These are phyloP conservation scores for Palythoa heliodiscus DNA, from an alignment of 92 coral and sea anemone genomes.

Conservation along the genomic window DNA sequence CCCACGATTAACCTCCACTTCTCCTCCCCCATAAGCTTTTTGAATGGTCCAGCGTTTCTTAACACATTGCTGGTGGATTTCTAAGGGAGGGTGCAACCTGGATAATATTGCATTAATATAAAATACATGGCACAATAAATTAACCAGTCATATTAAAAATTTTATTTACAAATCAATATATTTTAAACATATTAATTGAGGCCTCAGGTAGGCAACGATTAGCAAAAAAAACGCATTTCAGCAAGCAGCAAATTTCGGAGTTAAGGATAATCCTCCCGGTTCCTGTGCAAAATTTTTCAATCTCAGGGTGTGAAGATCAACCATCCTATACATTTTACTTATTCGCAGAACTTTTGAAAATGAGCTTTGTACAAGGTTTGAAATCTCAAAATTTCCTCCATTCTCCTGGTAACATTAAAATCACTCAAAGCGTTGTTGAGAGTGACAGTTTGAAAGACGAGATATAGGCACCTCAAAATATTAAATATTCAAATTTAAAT, in stretches of 20 bases:
- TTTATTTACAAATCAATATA: constrained; percentile 50
- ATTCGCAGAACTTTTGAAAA: background rate
- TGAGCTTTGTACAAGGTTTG: constrained; percentile 24
- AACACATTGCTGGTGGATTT: too few species aligned
- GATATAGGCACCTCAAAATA: background rate
- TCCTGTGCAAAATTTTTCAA: background rate
- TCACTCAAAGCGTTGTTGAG: background rate
- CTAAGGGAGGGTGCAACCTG: too few species aligned
- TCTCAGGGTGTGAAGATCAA: background rate
- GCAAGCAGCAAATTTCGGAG: constrained; percentile 37
- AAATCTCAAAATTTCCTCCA: background rate
- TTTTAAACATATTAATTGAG: constrained; percentile 22
- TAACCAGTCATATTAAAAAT: constrained; percentile 41
- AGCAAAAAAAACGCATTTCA: constrained; percentile 31
- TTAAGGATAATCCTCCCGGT: constrained; percentile 14
- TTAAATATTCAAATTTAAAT: too few species aligned
- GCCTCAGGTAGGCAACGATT: background rate
- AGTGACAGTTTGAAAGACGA: background rate
- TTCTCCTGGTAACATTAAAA: background rate
- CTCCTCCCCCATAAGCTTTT: too few species aligned
- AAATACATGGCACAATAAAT: background rate
- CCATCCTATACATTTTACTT: background rate
- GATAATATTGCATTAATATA: background rate
- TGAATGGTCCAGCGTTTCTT: too few species aligned
- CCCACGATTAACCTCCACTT: too few species aligned